phyloP scores from a whole-genome alignment of 2,888 invertebrate species.

The Eustalomyia histrio region DNA sequence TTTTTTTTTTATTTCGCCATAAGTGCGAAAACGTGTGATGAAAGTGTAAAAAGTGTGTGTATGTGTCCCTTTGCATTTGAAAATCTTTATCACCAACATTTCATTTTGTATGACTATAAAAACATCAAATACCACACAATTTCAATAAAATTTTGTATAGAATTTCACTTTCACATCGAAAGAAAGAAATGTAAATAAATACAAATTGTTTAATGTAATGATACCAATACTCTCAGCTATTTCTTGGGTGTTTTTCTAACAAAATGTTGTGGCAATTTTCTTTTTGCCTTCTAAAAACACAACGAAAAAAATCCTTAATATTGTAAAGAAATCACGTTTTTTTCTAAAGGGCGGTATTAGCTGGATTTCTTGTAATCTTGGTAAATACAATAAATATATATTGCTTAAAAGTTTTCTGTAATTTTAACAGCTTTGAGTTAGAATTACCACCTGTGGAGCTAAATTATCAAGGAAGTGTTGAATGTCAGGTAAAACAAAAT shows the following conservation, averaged over 20 bases:
- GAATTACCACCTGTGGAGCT: conserved; percentile 48
- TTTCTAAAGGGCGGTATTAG: conserved; percentile 45
- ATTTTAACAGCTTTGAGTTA: conserved; percentile 17
- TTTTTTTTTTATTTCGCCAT: conserved; percentile 15
- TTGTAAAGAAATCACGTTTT: conserved; percentile 61
- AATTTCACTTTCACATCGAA: conserved; percentile 35
- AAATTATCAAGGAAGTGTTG: conserved; percentile 18
- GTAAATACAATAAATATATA: conserved; percentile 18
- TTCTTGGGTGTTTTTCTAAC: conserved; percentile 35
- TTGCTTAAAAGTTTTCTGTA: conserved; percentile 17
- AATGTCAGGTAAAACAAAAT: conserved; percentile 20
- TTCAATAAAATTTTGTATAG: conserved; percentile 40
- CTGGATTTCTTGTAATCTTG: conserved; percentile 51
- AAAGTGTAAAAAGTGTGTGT: conserved; percentile 43
- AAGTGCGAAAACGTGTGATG: conserved; percentile 67
- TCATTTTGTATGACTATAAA: conserved; percentile 43
- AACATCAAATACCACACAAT: conserved; percentile 52
- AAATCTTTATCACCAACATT: conserved; percentile 52
- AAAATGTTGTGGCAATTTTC: conserved; percentile 49
- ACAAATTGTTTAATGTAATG: conserved; percentile 48
- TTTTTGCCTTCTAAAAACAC: neutral
- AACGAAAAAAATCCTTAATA: conserved; percentile 49
- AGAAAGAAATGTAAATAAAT: conserved; percentile 52
- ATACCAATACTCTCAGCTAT: neutral
- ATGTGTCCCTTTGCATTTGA: neutral